A percentile compares a stretch with the other conserved stretches of the same genome.
Evolutionary conservation across 2,113 vertebrate genomes (phyloP).

Genomic region (Pogona vitticeps): DNA sequence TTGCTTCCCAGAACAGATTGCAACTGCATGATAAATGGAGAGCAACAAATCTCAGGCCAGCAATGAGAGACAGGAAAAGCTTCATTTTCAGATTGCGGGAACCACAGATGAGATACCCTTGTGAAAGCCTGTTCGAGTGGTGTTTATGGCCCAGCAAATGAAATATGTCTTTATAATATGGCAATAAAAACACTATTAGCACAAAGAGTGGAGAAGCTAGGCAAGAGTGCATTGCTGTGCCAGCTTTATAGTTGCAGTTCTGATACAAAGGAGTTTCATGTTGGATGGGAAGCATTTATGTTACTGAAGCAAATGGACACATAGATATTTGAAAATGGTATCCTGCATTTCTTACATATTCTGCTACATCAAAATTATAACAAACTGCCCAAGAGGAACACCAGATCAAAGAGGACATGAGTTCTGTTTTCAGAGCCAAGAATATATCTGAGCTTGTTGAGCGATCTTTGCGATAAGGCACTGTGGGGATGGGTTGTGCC

Average conservation of each 20-base stretch:
- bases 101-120: conserved; percentile 26
- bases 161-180: conserved; percentile 54
- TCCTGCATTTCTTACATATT: conserved; percentile 43
- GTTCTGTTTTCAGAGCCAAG: neutral
- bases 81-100: conserved; percentile 19
- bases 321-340: conserved; percentile 45
- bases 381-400: conserved; percentile 14
- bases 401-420: neutral
- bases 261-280: conserved; percentile 38
- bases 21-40: conserved; percentile 9
- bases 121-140: conserved; percentile 52
- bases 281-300: conserved; percentile 52
- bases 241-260: conserved; percentile 67
- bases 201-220: conserved; percentile 44
- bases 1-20: conserved; percentile 46
- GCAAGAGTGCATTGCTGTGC: conserved; percentile 44
- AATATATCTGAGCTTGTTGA: neutral
- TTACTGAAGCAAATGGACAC: conserved; percentile 47
- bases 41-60: conserved; percentile 26
- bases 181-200: conserved; percentile 57
- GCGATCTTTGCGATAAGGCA: neutral
- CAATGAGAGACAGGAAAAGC: conserved; percentile 29
- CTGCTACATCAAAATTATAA: neutral
- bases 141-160: conserved; percentile 54
- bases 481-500: neutral